phyloP scores from a whole-genome alignment of 2,888 invertebrate genomes.

The Scaptomyza polygonia region DNA sequence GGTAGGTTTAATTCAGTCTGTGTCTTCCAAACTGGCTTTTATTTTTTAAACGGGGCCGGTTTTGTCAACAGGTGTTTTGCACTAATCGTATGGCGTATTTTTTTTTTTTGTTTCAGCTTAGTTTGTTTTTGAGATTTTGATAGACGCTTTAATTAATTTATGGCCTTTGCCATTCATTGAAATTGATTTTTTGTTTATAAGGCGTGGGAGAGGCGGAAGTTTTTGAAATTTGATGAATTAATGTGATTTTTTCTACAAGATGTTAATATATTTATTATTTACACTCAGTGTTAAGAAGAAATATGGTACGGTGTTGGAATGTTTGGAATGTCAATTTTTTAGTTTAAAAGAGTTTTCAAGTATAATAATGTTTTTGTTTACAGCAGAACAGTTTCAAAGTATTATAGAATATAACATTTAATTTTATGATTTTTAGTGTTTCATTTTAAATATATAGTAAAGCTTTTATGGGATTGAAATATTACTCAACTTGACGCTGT shows the following conservation, averaged over 20 bases:
- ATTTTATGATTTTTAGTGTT: no score
- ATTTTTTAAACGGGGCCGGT: slow-evolving; percentile 50
- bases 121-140: slow-evolving; percentile 28
- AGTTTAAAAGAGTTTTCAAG: neutral
- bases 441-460: no score
- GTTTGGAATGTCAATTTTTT: neutral
- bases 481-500: neutral
- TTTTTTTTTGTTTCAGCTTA: neutral
- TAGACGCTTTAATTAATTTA: slow-evolving; percentile 75
- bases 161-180: slow-evolving; percentile 49
- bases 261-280: neutral
- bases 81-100: slow-evolving; percentile 59
- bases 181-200: slow-evolving; percentile 12
- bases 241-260: neutral
- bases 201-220: slow-evolving; percentile 60
- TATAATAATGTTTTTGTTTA: no score
- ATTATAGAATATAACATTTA: no score
- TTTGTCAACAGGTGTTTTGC: slow-evolving; percentile 77
- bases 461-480: neutral
- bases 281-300: neutral
- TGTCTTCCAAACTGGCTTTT: slow-evolving; percentile 63
- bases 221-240: slow-evolving; percentile 15
- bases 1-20: slow-evolving; percentile 36
- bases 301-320: neutral
- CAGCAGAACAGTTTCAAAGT: no score